These are phyloP conservation scores for Carpatolechia fugitivella DNA, from an alignment of 2,888 invertebrate genomes.

Conservation along the genomic window DNA sequence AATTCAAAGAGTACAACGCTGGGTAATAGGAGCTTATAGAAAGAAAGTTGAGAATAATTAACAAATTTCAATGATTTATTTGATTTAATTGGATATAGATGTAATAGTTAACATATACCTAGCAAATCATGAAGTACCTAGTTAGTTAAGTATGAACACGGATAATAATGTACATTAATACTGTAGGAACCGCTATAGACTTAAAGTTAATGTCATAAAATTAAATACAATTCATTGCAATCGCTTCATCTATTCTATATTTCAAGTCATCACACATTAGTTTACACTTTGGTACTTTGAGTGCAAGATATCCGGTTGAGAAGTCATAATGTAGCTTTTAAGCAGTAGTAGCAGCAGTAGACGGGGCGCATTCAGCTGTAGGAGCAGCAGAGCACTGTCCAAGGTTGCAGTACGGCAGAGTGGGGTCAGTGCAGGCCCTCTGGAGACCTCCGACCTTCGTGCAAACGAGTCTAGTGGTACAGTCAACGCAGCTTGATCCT, in stretches of 20 bases:
- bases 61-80: too few species aligned
- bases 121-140: too few species aligned
- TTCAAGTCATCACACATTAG: neutral
- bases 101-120: too few species aligned
- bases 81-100: too few species aligned
- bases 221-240: conserved; percentile 5
- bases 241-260: neutral
- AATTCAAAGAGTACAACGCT: too few species aligned
- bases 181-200: neutral
- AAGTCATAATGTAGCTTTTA: neutral
- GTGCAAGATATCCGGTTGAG: too few species aligned
- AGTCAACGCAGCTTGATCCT: conserved; percentile 56
- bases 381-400: conserved; percentile 72
- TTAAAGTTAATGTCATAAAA: neutral
- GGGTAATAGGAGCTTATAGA: too few species aligned
- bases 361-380: conserved; percentile 50
- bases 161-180: neutral
- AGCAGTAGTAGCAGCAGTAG: conserved; percentile 19
- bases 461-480: conserved; percentile 59
- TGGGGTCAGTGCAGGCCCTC: conserved; percentile 57
- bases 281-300: neutral
- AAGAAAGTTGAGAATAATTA: too few species aligned
- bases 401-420: conserved; percentile 63
- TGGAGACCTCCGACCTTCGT: conserved; percentile 62
- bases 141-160: too few species aligned